Evolutionary conservation across 1,140 invertebrate species (phyloP).

Genomic region (Drosophila albomicans): DNA sequence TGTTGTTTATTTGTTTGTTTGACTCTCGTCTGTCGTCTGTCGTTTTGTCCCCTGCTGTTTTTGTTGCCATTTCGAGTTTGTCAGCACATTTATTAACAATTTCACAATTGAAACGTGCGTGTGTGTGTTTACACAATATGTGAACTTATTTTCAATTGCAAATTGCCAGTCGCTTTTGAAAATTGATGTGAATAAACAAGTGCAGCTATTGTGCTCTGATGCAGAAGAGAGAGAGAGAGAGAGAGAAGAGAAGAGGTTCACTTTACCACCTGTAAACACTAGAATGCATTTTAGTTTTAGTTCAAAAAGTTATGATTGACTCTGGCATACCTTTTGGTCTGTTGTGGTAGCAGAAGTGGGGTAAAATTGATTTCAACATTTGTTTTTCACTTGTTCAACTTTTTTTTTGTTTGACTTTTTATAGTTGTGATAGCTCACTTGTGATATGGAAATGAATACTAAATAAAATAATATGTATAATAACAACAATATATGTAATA

Average conservation of each 20-base stretch:
- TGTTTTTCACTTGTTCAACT: neutral
- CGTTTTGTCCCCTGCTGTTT: neutral
- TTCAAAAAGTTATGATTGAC: slow-evolving; percentile 8
- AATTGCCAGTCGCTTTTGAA: slow-evolving; percentile 18
- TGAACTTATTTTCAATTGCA: slow-evolving; percentile 29
- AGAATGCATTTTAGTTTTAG: neutral
- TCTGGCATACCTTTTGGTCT: slow-evolving; percentile 1
- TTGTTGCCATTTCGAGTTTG: slow-evolving; percentile 26
- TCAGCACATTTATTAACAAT: slow-evolving; percentile 24
- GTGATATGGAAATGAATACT: too few relatives aligned
- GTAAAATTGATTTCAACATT: neutral
- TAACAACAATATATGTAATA: too few relatives aligned
- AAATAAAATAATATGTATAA: too few relatives aligned
- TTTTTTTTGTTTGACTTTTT: neutral
- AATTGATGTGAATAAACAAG: slow-evolving; percentile 30
- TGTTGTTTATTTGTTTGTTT: slow-evolving; percentile 17
- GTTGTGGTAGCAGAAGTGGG: neutral
- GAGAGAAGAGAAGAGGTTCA: neutral
- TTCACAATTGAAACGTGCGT: slow-evolving; percentile 3
- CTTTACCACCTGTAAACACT: slow-evolving; percentile 1
- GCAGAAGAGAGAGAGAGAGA: neutral
- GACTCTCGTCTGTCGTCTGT: neutral
- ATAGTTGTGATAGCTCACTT: too few relatives aligned
- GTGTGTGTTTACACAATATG: slow-evolving; percentile 18
- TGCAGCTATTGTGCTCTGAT: neutral